Percentiles rank a stretch among this genome's conserved stretches.
Conservation (phyloP, 2,113 vertebrate species). For the Tautogolabrus adspersus region DNA sequence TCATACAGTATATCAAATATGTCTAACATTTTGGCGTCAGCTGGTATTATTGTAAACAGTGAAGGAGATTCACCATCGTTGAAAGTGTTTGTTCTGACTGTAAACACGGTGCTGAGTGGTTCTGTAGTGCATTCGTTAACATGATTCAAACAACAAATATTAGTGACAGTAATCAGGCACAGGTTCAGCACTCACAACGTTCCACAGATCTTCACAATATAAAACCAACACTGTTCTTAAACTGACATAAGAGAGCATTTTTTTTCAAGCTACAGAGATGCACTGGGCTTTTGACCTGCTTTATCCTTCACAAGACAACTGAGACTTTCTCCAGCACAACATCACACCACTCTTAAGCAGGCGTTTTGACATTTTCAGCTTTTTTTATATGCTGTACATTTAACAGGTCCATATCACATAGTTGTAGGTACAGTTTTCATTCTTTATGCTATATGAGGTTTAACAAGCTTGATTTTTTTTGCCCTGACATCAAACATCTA, state of each 20-base stretch:
- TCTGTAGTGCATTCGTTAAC: constrained; percentile 70
- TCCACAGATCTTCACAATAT: constrained; percentile 75
- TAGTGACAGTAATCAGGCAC: constrained; percentile 79
- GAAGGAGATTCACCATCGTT: constrained; percentile 52
- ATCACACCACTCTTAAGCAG: constrained; percentile 35
- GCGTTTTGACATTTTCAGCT: constrained; percentile 37
- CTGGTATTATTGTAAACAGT: constrained; percentile 81
- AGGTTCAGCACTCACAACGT: constrained; percentile 76
- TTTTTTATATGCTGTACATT: constrained; percentile 51
- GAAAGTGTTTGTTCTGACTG: constrained; percentile 63
- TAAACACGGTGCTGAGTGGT: constrained; percentile 69
- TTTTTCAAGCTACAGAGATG: constrained; percentile 71
- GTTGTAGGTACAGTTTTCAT: constrained; percentile 44
- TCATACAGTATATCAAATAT: constrained; percentile 68
- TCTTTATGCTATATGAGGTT: constrained; percentile 45
- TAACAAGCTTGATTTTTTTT: constrained; percentile 19
- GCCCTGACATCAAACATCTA: constrained; percentile 44
- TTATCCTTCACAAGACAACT: constrained; percentile 4
- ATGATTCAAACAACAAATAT: constrained; percentile 71
- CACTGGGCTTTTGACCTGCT: constrained; percentile 74
- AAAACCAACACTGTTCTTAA: constrained; percentile 72
- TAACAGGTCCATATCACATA: constrained; percentile 63
- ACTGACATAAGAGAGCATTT: constrained; percentile 67
- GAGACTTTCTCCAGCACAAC: constrained; percentile 17
- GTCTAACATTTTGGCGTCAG: constrained; percentile 78